Percentiles rank a stretch among this genome's conserved stretches.
Evolutionary conservation across 2,113 vertebrate species (phyloP).

Genomic region (Callocephalon fimbriatum): DNA sequence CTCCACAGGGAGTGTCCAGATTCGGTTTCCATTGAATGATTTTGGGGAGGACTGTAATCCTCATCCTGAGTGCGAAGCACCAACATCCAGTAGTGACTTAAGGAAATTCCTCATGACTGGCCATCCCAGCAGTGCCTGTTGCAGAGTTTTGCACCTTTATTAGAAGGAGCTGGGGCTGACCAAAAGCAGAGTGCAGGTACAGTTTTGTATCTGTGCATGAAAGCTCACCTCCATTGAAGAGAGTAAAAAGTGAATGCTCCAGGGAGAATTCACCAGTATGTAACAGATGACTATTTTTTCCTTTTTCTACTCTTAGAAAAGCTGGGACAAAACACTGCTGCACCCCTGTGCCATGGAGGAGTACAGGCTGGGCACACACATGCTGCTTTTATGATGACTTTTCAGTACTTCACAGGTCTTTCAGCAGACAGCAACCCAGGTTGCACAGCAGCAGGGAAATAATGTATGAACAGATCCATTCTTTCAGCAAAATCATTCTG

Average conservation of each 20-base stretch:
- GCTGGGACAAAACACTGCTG: not conserved
- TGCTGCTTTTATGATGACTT: not conserved
- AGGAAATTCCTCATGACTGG: not conserved
- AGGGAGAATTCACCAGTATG: not conserved
- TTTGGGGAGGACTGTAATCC: not conserved
- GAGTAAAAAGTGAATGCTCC: not conserved
- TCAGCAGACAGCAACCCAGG: not conserved
- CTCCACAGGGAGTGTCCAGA: not conserved
- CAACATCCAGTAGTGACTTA: not conserved
- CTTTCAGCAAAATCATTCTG: not conserved
- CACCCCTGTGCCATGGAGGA: not conserved
- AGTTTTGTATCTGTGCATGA: not conserved
- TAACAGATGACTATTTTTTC: not conserved
- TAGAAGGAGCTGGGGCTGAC: not conserved
- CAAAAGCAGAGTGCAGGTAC: not conserved
- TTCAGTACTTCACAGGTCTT: not conserved
- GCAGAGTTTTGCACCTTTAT: not conserved
- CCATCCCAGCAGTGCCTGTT: no score
- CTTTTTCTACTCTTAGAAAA: not conserved
- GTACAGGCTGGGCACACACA: not conserved
- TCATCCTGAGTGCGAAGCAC: not conserved
- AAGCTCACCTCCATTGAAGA: not conserved
- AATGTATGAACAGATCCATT: rapidly evolving
- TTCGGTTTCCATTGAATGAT: not conserved
- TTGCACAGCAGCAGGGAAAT: not conserved